Conservation (phyloP, 2,113 vertebrate genomes). For the Mustela nigripes region DNA sequence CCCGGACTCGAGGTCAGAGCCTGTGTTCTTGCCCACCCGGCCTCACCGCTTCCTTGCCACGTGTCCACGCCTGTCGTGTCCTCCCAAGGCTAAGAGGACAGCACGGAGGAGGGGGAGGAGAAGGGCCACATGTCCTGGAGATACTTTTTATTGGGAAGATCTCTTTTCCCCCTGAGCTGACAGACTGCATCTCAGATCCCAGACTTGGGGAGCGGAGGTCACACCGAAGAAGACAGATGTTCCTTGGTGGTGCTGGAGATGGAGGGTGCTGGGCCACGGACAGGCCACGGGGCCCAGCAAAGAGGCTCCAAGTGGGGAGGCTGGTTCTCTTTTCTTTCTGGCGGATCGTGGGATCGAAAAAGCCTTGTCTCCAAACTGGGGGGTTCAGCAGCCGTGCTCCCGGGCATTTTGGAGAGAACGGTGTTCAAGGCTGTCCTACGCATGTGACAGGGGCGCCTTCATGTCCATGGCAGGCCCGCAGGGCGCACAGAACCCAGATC, state of each 20-base stretch:
- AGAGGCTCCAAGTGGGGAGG: accelerated
- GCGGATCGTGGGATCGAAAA: background rate
- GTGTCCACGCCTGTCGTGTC: accelerated
- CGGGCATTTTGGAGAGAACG: background rate
- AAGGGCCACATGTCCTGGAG: background rate
- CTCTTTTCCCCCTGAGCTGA: background rate
- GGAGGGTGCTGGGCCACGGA: background rate
- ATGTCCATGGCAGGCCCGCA: accelerated
- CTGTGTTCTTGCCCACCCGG: accelerated
- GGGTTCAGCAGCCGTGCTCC: too few species aligned
- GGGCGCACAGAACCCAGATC: accelerated
- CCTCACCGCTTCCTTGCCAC: background rate
- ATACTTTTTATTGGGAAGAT: background rate
- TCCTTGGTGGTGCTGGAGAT: too few species aligned
- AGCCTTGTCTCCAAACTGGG: background rate
- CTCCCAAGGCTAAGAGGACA: background rate
- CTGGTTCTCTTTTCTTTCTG: background rate
- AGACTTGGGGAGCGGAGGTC: background rate
- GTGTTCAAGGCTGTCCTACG: accelerated
- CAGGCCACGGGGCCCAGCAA: accelerated
- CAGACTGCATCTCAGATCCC: background rate
- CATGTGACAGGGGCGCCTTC: accelerated
- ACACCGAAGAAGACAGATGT: accelerated
- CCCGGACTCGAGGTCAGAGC: background rate
- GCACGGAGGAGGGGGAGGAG: too few species aligned